A percentile compares a stretch with the other conserved stretches of the same genome.
These are phyloP conservation scores for Eucriotettix oculatus DNA, from an alignment of 2,888 invertebrate genomes.

Conservation along the genomic window DNA sequence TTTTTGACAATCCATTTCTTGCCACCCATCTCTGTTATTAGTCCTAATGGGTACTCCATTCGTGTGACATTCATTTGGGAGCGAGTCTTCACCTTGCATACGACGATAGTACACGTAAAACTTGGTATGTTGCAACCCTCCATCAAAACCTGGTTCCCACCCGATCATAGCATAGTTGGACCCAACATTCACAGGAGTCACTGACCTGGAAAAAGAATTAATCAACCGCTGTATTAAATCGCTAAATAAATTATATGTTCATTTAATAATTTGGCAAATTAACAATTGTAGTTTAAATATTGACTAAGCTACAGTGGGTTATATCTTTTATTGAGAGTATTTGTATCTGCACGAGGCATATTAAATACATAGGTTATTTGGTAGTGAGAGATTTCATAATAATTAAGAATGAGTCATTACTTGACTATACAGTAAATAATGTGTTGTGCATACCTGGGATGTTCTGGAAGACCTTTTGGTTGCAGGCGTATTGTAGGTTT, in stretches of 20 bases:
- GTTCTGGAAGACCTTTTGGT: conserved; percentile 75
- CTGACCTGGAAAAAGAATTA: neutral
- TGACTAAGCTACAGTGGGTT: too few species aligned
- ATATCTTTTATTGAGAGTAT: too few species aligned
- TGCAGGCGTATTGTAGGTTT: conserved; percentile 63
- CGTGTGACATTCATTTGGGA: conserved; percentile 29
- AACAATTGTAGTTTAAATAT: too few species aligned
- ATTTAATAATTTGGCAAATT: too few species aligned
- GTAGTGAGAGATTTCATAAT: too few species aligned
- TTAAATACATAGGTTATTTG: too few species aligned
- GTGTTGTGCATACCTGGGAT: conserved; percentile 43
- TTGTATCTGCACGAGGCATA: too few species aligned
- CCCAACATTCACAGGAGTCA: conserved; percentile 56
- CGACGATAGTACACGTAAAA: conserved; percentile 72
- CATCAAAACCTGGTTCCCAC: conserved; percentile 85
- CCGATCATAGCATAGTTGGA: conserved; percentile 61
- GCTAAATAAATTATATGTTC: too few species aligned
- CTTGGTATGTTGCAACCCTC: conserved; percentile 71
- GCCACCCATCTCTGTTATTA: conserved; percentile 41
- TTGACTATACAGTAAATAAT: neutral
- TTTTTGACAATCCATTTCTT: conserved; percentile 70
- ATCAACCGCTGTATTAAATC: neutral
- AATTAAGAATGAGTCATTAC: too few species aligned
- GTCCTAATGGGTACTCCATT: conserved; percentile 6
- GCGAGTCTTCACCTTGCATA: conserved; percentile 35